phyloP scores from a whole-genome alignment of 2,888 invertebrate genomes.

The Drosophila siamana region DNA sequence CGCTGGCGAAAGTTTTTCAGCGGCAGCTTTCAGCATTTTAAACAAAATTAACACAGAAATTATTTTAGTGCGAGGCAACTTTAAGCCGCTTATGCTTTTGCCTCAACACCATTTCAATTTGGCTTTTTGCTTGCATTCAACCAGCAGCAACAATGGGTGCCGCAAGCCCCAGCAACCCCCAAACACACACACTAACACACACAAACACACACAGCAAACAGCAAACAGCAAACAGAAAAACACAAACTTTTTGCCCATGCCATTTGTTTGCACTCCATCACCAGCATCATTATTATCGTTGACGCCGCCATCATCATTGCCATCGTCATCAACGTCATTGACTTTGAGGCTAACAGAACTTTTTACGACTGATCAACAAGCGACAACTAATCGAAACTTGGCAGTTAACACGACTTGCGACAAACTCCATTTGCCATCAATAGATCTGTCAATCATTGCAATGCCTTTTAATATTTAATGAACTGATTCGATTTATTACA shows the following conservation, averaged over 20 bases:
- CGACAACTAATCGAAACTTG: constrained; percentile 28
- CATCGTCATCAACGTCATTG: constrained; percentile 3
- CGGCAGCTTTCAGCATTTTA: constrained; percentile 48
- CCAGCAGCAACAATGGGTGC: constrained; percentile 11
- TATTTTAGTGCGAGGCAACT: constrained; percentile 70
- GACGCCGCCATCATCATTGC: background rate
- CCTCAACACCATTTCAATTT: constrained; percentile 43
- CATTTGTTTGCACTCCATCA: constrained; percentile 26
- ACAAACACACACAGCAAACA: background rate
- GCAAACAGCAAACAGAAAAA: background rate
- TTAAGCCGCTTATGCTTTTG: constrained; percentile 69
- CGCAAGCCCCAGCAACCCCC: constrained; percentile 1
- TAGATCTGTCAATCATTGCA: background rate
- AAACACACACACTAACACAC: background rate
- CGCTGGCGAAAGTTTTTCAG: constrained; percentile 51
- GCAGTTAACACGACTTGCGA: constrained; percentile 18
- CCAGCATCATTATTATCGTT: background rate
- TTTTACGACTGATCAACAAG: constrained; percentile 26
- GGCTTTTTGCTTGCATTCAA: constrained; percentile 40
- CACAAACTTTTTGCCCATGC: constrained; percentile 14
- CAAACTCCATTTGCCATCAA: constrained; percentile 3
- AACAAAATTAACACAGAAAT: constrained; percentile 74
- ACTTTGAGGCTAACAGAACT: constrained; percentile 10
- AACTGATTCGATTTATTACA: background rate
- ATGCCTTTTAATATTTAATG: background rate